Conservation (phyloP, 2,888 invertebrate species). For the Ormyrus rosae region DNA sequence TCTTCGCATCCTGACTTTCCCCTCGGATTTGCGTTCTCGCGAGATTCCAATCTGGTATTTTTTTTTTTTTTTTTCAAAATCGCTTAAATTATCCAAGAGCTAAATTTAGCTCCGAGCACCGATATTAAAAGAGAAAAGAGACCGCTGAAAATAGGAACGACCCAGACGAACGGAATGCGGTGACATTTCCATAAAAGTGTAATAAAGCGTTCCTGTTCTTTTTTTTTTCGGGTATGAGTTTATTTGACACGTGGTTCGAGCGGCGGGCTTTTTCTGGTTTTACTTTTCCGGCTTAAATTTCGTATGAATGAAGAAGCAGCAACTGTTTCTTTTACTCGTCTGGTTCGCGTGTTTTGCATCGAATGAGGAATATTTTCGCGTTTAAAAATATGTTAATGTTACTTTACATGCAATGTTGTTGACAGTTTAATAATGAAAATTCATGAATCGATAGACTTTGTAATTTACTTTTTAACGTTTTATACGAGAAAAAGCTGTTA, state of each 20-base stretch:
- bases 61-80: background rate
- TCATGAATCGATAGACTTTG: too few species aligned
- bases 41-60: background rate
- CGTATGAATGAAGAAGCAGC: background rate
- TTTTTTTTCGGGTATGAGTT: background rate
- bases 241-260: constrained; percentile 3
- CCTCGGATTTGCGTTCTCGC: background rate
- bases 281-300: constrained; percentile 3
- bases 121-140: background rate
- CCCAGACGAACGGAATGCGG: constrained; percentile 34
- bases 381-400: background rate
- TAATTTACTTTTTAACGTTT: background rate
- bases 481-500: too few species aligned
- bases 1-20: constrained; percentile 25
- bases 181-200: constrained; percentile 48
- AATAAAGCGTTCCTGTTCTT: constrained; percentile 24
- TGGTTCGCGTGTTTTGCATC: too few species aligned
- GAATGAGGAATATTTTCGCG: background rate
- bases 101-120: constrained; percentile 21
- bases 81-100: background rate
- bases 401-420: background rate
- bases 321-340: background rate
- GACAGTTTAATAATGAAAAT: too few species aligned
- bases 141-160: background rate
- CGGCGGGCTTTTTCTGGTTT: background rate